These are phyloP conservation scores for Phalacrocorax carbo DNA, from an alignment of 2,113 vertebrate genomes.

Conservation along the genomic window DNA sequence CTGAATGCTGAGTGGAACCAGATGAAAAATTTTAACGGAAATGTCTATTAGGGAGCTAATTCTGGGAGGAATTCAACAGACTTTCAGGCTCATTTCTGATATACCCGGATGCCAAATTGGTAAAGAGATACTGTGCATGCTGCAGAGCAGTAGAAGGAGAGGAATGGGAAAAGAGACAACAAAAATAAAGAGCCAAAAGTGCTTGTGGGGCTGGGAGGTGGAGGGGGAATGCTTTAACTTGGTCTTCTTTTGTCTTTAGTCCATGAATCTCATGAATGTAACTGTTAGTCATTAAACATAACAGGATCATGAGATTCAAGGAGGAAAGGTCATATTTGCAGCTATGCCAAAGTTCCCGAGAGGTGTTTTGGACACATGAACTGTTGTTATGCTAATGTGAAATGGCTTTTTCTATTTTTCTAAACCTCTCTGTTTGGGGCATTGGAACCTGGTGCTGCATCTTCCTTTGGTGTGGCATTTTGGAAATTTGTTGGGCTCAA, in stretches of 20 bases:
- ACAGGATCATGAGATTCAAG: background rate
- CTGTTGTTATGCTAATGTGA: background rate
- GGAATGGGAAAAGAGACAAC: background rate
- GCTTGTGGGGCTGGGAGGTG: background rate
- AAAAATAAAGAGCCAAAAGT: background rate
- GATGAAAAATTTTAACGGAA: constrained; percentile 46
- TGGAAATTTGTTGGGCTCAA: background rate
- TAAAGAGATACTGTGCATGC: background rate
- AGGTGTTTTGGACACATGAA: background rate
- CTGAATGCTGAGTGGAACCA: constrained; percentile 28
- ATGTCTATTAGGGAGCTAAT: background rate
- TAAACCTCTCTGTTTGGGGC: background rate
- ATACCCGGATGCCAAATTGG: background rate
- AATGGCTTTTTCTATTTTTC: background rate
- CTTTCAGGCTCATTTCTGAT: background rate
- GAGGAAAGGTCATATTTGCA: background rate
- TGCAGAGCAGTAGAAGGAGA: background rate
- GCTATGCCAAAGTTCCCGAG: background rate
- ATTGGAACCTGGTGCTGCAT: background rate
- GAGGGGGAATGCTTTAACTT: background rate
- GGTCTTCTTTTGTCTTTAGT: background rate
- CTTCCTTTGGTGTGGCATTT: background rate
- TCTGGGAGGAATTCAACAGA: background rate
- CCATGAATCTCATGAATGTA: background rate
- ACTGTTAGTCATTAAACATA: background rate